phyloP scores from a whole-genome alignment of 2,113 vertebrate species.

The Pelusios castaneus region DNA sequence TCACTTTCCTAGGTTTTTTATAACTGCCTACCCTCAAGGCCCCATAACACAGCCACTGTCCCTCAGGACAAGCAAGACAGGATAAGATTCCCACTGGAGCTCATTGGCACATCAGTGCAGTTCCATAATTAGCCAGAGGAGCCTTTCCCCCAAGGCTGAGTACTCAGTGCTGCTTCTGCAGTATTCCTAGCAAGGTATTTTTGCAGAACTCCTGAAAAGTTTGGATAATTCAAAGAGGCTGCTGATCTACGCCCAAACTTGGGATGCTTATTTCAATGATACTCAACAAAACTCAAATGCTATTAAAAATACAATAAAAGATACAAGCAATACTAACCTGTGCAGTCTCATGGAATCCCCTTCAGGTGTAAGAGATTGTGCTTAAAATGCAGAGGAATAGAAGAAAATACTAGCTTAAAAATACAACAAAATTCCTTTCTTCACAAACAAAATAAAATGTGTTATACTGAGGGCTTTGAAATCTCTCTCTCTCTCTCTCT shows the following conservation, averaged over 20 bases:
- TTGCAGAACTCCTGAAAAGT: not conserved
- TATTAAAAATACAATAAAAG: not conserved
- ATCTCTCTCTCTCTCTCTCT: not conserved
- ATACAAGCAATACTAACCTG: not conserved
- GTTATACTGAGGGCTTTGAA: not conserved
- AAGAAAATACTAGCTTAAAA: not conserved
- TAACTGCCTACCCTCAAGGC: not conserved
- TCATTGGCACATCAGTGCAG: not conserved
- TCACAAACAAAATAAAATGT: not conserved
- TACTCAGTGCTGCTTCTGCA: not conserved
- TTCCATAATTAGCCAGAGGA: not conserved
- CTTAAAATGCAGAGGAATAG: rapidly evolving
- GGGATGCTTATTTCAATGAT: not conserved
- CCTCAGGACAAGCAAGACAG: not conserved
- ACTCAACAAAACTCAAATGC: not conserved
- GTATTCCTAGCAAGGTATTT: not conserved
- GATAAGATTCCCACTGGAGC: not conserved
- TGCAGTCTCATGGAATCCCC: not conserved
- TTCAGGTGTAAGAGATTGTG: not conserved
- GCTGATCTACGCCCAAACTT: not conserved
- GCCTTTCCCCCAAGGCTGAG: rapidly evolving
- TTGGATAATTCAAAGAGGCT: not conserved
- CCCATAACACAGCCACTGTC: not conserved
- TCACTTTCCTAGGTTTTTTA: not conserved
- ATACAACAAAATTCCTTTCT: not conserved